A percentile compares a stretch with the other conserved stretches of the same genome.
These are phyloP conservation scores for Drosophila diplacantha DNA, from an alignment of 2,888 invertebrate genomes.

Conservation along the genomic window DNA sequence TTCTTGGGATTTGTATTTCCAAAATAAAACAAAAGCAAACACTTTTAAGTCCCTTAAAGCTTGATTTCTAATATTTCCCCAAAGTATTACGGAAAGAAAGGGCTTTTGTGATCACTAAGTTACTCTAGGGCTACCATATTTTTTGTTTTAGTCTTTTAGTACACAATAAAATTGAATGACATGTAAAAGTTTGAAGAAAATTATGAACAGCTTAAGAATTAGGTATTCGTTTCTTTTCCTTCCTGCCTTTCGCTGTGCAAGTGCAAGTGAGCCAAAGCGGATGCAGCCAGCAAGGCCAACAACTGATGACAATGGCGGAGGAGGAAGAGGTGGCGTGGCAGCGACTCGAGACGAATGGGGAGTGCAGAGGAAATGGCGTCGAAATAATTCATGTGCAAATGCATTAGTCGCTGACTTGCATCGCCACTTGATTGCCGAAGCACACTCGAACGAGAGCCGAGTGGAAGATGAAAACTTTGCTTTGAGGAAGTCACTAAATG, in stretches of 20 bases:
- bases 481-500: background rate
- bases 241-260: slow-evolving; percentile 3
- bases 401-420: slow-evolving; percentile 43
- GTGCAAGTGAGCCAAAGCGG: slow-evolving; percentile 28
- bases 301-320: slow-evolving; percentile 30
- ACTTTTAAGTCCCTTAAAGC: too few relatives aligned
- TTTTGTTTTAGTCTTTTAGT: background rate
- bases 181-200: background rate
- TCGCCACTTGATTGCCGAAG: slow-evolving; percentile 35
- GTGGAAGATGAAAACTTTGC: slow-evolving; percentile 1
- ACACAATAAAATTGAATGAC: background rate
- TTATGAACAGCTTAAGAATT: background rate
- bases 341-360: slow-evolving; percentile 5
- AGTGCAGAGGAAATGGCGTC: slow-evolving; percentile 28
- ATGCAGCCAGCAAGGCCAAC: slow-evolving; percentile 24
- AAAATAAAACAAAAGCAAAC: background rate
- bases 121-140: background rate
- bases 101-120: background rate
- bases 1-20: background rate
- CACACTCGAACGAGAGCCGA: slow-evolving; percentile 15
- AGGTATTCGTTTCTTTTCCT: background rate
- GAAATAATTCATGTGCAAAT: slow-evolving; percentile 48
- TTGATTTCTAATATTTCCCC: too few relatives aligned
- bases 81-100: too few relatives aligned
- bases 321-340: slow-evolving; percentile 6